These are phyloP conservation scores for Graptemys geographica DNA, from an alignment of 2,797 vertebrate species.

Conservation along the genomic window DNA sequence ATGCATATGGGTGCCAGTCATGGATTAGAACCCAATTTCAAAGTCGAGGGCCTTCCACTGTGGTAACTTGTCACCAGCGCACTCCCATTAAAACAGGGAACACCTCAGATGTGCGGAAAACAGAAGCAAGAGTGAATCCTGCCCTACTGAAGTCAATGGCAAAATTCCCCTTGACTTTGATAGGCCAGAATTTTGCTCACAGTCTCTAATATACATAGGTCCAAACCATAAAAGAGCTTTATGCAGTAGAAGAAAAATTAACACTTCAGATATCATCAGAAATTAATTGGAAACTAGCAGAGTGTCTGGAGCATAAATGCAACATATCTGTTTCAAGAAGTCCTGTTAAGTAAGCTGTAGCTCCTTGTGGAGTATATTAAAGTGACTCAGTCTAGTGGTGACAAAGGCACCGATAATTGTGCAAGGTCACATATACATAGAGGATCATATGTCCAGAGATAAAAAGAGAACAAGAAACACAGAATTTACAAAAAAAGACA, in stretches of 20 bases:
- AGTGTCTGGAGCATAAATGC: not conserved
- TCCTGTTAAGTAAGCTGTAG: not conserved
- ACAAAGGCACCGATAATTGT: not conserved
- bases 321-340: not conserved
- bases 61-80: not conserved
- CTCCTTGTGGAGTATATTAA: not conserved
- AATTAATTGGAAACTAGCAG: not conserved
- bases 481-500: not conserved
- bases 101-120: not conserved
- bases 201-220: not conserved
- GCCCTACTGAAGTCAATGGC: not conserved
- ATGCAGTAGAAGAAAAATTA: not conserved
- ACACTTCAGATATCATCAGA: not conserved
- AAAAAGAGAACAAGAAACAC: not conserved
- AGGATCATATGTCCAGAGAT: not conserved
- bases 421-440: not conserved
- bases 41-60: not conserved
- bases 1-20: not conserved
- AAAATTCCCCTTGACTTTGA: not conserved
- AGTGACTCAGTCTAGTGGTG: not conserved
- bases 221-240: not conserved
- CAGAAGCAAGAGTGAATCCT: not conserved
- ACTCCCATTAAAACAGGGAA: not conserved
- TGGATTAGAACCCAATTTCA: not conserved
- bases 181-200: not conserved